Conservation (phyloP, 2,113 vertebrate species). For the Beaufortia kweichowensis region DNA sequence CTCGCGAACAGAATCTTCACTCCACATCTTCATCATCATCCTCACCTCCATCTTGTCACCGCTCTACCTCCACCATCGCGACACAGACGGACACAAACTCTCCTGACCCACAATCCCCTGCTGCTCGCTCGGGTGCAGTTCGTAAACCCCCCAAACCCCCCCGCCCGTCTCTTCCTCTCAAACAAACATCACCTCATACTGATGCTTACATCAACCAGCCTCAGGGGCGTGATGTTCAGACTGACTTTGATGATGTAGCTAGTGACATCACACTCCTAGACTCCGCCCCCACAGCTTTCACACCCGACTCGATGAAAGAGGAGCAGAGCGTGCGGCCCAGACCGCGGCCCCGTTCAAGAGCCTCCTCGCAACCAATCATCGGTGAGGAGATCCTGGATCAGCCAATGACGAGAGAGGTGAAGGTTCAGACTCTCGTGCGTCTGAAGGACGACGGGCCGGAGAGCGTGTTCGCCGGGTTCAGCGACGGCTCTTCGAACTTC, state of each 20-base stretch:
- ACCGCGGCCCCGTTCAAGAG: slow-evolving; percentile 86
- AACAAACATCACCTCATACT: neutral
- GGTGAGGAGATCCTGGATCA: slow-evolving; percentile 65
- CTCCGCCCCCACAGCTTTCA: slow-evolving; percentile 2
- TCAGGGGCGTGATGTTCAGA: slow-evolving; percentile 40
- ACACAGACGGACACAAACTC: slow-evolving; percentile 88
- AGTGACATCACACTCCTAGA: neutral
- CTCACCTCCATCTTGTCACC: slow-evolving; percentile 48
- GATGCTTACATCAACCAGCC: slow-evolving; percentile 15
- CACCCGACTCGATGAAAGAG: slow-evolving; percentile 12
- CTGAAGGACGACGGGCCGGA: slow-evolving; percentile 66
- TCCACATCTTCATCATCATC: neutral
- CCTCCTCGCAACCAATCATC: slow-evolving; percentile 61
- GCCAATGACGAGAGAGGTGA: slow-evolving; percentile 72
- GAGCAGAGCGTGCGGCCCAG: slow-evolving; percentile 70
- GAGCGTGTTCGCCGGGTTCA: slow-evolving; percentile 25
- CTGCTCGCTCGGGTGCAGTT: slow-evolving; percentile 61
- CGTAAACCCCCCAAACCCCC: slow-evolving; percentile 79
- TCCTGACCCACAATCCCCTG: slow-evolving; percentile 66
- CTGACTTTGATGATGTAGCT: slow-evolving; percentile 30
- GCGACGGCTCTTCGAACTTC: slow-evolving; percentile 5
- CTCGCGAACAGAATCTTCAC: slow-evolving; percentile 79
- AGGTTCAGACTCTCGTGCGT: slow-evolving; percentile 75
- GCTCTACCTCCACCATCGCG: slow-evolving; percentile 81
- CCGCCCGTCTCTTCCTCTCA: slow-evolving; percentile 66